Evolutionary conservation across 2,888 invertebrate genomes (phyloP).

Genomic region (Anoncus sp.): DNA sequence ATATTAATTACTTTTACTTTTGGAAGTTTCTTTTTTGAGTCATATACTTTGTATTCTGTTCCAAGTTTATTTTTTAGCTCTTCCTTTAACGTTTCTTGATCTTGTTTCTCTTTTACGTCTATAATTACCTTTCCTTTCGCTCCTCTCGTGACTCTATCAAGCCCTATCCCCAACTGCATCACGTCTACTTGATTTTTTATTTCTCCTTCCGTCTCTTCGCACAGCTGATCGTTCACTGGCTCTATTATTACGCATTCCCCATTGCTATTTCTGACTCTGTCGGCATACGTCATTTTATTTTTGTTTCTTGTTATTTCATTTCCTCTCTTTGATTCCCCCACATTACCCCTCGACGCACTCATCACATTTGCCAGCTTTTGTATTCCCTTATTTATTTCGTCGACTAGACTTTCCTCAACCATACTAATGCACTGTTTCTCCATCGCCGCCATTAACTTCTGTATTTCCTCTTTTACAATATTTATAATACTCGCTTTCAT

Average conservation of each 20-base stretch:
- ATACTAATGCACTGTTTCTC: too few relatives aligned
- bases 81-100: not conserved
- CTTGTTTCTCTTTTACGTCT: not conserved
- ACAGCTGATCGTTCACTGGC: conserved; percentile 23
- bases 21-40: not conserved
- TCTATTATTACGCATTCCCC: conserved; percentile 46
- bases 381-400: not conserved
- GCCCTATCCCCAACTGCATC: conserved; percentile 44
- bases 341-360: not conserved
- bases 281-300: conserved; percentile 19
- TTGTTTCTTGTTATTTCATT: not conserved
- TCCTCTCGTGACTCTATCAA: conserved; percentile 35
- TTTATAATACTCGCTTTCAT: too few relatives aligned
- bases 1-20: conserved; percentile 30
- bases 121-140: conserved; percentile 27
- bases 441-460: too few relatives aligned
- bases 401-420: not conserved
- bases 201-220: conserved; percentile 43
- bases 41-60: conserved; percentile 6
- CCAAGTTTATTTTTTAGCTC: not conserved
- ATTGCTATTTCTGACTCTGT: conserved; percentile 9
- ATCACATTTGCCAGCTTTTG: not conserved
- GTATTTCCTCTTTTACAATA: too few relatives aligned
- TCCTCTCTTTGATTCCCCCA: conserved; percentile 5
- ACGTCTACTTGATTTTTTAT: conserved; percentile 52